A percentile compares a stretch with the other conserved stretches of the same genome.
These are phyloP conservation scores for Silurus asotus DNA, from an alignment of 2,113 vertebrate genomes.

Conservation along the genomic window DNA sequence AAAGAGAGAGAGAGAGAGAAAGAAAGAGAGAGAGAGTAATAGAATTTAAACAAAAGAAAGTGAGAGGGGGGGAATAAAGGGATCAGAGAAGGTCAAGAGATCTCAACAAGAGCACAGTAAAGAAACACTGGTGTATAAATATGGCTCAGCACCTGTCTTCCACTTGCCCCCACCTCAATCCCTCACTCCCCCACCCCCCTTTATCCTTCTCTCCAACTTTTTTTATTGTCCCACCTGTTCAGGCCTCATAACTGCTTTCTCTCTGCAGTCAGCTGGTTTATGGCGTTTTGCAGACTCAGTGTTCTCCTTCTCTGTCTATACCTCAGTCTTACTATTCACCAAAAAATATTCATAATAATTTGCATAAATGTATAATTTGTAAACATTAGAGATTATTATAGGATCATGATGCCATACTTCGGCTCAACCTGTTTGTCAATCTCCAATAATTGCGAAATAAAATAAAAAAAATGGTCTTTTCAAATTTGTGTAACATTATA, in stretches of 20 bases:
- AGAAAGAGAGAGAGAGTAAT: neutral
- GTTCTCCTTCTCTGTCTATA: neutral
- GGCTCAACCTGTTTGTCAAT: too few species aligned
- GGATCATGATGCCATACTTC: neutral
- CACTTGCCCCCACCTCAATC: slow-evolving; percentile 36
- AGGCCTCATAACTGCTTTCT: slow-evolving; percentile 15
- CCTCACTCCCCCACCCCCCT: slow-evolving; percentile 14
- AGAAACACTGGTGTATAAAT: slow-evolving; percentile 66
- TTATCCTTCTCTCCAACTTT: slow-evolving; percentile 26
- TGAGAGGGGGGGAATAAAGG: slow-evolving; percentile 51
- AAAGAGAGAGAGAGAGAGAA: neutral
- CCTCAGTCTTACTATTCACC: neutral
- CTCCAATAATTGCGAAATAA: neutral
- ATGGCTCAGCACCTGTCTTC: slow-evolving; percentile 59
- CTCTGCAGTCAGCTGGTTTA: slow-evolving; percentile 34
- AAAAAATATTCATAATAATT: neutral
- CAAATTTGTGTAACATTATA: neutral
- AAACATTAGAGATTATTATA: neutral
- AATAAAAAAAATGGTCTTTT: neutral
- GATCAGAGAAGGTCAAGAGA: slow-evolving; percentile 55
- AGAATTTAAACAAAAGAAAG: slow-evolving; percentile 8
- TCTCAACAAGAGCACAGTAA: slow-evolving; percentile 54
- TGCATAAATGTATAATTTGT: neutral
- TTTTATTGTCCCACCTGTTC: slow-evolving; percentile 36
- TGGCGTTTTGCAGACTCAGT: slow-evolving; percentile 2